Evolutionary conservation across 2,797 vertebrate species (phyloP), one percentile per base, ranked within the genome.

Genomic region (Smutsia gigantea): DNA sequence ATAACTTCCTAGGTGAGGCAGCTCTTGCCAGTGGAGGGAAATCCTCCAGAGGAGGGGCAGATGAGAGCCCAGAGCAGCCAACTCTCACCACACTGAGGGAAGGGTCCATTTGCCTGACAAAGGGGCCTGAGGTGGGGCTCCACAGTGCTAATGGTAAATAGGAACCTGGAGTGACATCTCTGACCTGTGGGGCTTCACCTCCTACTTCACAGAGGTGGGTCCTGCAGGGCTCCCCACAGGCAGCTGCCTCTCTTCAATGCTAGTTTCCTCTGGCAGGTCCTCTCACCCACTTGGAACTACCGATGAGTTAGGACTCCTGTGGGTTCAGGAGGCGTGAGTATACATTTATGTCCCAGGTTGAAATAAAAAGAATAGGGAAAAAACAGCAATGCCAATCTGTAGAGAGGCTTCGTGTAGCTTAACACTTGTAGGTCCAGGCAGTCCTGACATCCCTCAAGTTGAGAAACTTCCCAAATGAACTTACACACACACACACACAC

Each of bases 171-270:
- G 59, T 15, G 31, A 37, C 61, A 21, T 21, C 29, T 68, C 59
- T 14, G 0, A 6, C 15, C 23, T 31, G 1, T 1, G 18, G 14
- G 34, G 21, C 42, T 19, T 21, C 37, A 9, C 37, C 2, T 42
- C 5, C 25, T 42, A 1, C 61, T 74, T 64, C 42, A 10, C 46
- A 46, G 10, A 12, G 11, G 46, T 11, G 46, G 46, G 46, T 1
- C 46, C 46, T 46, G 46, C 46, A 46, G 46, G 46, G 11, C 46
- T 46, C 46, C 42, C 46, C 39, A 15, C 0, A 27, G 31, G 34
- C 7, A 11, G 13, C 1, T 1, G 23, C 2, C 66, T 59, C 57
- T 23, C 51, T 42, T 81, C 21, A 7, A 5, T 1, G 57, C 55
- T 34, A 29, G 1, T 42, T 87, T 49, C 1, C 14, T 31, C 61